These are phyloP conservation scores for Cryptotis parvus DNA, from an alignment of 2,113 vertebrate genomes.

Conservation along the genomic window DNA sequence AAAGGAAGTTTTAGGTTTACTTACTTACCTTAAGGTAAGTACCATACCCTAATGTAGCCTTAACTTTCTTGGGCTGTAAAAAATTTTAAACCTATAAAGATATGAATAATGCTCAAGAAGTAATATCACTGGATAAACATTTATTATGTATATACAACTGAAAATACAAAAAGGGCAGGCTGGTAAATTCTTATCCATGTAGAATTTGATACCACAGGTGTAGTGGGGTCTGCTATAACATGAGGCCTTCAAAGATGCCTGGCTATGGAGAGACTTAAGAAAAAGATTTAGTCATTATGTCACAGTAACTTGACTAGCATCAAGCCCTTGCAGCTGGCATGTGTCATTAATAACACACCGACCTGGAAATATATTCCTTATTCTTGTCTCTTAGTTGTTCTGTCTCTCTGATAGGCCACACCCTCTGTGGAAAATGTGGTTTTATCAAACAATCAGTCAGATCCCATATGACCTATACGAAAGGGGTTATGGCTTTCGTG, in stretches of 20 bases:
- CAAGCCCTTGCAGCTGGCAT: too few relatives aligned
- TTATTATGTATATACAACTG: not conserved
- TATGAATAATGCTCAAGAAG: conserved; percentile 22
- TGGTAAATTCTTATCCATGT: not conserved
- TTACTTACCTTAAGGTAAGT: not conserved
- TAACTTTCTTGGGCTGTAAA: conserved; percentile 34
- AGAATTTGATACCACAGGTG: not conserved
- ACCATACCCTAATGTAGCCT: not conserved
- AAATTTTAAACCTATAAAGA: conserved; percentile 1
- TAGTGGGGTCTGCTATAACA: not conserved
- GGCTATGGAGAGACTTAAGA: not conserved
- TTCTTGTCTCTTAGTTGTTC: too few relatives aligned
- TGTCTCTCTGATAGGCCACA: too few relatives aligned
- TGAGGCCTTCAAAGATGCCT: not conserved
- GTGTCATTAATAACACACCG: too few relatives aligned
- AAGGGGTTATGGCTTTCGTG: too few relatives aligned
- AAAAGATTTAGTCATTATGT: too few relatives aligned
- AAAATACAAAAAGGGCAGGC: not conserved
- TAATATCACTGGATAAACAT: conserved; percentile 4
- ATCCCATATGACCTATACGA: too few relatives aligned
- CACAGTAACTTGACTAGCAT: too few relatives aligned
- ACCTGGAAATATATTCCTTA: too few relatives aligned
- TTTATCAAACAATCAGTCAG: too few relatives aligned
- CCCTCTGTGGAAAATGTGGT: too few relatives aligned
- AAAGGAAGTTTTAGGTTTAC: not conserved